phyloP scores from a whole-genome alignment of 2,113 vertebrate species.

The Trachemys scripta region DNA sequence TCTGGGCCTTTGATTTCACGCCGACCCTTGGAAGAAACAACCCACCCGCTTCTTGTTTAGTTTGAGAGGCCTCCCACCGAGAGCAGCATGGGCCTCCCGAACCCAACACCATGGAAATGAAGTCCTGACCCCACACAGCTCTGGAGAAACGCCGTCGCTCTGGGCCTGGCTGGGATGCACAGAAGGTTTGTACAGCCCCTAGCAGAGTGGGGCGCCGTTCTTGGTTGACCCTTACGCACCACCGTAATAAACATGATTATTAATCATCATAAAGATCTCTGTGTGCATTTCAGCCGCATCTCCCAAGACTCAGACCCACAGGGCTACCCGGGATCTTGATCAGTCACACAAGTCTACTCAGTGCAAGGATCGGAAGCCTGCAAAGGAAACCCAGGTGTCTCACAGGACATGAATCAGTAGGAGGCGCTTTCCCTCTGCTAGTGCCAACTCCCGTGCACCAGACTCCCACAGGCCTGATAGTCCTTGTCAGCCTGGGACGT shows the following conservation, averaged over 20 bases:
- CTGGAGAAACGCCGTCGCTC: background rate
- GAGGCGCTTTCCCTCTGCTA: background rate
- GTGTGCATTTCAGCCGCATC: background rate
- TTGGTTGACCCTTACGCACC: background rate
- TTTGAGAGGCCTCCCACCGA: background rate
- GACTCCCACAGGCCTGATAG: background rate
- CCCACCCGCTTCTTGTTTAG: background rate
- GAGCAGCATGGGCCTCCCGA: background rate
- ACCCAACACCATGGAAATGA: background rate
- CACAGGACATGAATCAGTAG: background rate
- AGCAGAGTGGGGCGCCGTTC: background rate
- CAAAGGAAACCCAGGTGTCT: background rate
- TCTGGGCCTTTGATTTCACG: background rate
- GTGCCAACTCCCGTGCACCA: background rate
- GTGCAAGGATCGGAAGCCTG: background rate
- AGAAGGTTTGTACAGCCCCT: background rate
- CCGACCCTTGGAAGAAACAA: background rate
- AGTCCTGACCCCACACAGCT: background rate
- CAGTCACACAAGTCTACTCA: background rate
- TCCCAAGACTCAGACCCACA: background rate
- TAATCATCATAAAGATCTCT: background rate
- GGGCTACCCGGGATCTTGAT: too few relatives aligned
- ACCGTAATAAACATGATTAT: background rate
- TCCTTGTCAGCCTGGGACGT: background rate
- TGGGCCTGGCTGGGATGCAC: background rate